Base-by-base conservation (phyloP, 2,113 vertebrate genomes). In the Austrofundulus limnaeus region DNA sequence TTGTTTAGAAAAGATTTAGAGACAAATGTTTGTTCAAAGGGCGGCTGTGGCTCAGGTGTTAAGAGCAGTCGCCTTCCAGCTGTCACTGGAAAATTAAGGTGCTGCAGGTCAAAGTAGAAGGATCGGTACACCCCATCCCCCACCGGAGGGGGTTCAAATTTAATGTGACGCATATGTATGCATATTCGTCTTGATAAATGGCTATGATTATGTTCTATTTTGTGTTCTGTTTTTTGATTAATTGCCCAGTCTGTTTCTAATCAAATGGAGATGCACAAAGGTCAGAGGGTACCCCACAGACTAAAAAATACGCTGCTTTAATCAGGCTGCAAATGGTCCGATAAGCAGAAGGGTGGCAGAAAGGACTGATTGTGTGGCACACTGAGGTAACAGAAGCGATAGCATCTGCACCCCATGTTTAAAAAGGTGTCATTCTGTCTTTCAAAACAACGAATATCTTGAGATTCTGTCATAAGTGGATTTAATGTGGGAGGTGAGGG, bases 271-370 rank as follows among this genome's bases (percentile, higher is more conserved):
- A 58, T 69, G 43, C 66, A 45, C 64, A 84, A 85, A 85, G 88
- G 85, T 89, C 86, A 87, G 66, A 68, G 54, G 68, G 75, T 87
- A 86, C 57, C 77, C 65, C 51, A 39, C 41, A 4, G 13, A 57
- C 68, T 56, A 66, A 75, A n/a, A 80, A 85, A 86, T 81, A 86
- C 85, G 71, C 81, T 47, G 66, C 73, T 81, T 84, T 88, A 87
- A 91, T 88, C 86, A 82, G 76, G 68, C 49, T 85, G 78, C 80
- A 84, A 81, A 89, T 87, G 82, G 83, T 43, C 61, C n/a, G 88
- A 89, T 88, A 85, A 83, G n/a, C 63, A 55, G 60, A 67, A 37
- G 58, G 52, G 54, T 45, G 75, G 60, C 72, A 70, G 68, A 56
- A 61, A 23, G 72, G 66, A 54, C 38, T 5, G 28, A 55, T 60